These are phyloP conservation scores for Tamandua tetradactyla DNA, from an alignment of 2,797 vertebrate genomes.

Conservation along the genomic window DNA sequence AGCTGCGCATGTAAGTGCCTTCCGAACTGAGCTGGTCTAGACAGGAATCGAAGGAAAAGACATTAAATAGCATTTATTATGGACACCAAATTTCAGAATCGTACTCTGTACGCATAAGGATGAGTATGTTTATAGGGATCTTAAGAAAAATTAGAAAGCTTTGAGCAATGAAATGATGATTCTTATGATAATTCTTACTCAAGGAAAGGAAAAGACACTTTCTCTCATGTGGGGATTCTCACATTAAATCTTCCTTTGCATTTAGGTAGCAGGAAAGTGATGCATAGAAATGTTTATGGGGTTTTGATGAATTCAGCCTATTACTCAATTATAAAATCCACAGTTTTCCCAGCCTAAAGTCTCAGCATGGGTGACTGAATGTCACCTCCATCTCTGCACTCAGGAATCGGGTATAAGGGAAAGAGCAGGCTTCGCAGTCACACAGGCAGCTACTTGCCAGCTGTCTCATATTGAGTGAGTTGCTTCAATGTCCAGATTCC, in stretches of 20 bases:
- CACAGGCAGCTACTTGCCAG: background rate
- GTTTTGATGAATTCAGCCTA: background rate
- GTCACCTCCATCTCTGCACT: background rate
- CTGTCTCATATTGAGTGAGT: background rate
- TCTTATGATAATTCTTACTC: background rate
- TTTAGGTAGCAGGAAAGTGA: background rate
- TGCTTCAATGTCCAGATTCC: background rate
- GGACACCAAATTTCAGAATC: background rate
- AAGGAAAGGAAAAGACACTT: background rate
- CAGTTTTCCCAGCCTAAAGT: background rate
- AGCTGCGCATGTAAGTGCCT: background rate
- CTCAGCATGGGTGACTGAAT: background rate
- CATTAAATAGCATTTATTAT: background rate
- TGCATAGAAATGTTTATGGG: accelerated
- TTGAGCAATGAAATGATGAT: background rate
- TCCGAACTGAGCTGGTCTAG: background rate
- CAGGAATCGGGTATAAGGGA: too few relatives aligned
- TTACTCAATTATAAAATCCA: background rate
- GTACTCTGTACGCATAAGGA: background rate
- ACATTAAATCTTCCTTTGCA: background rate
- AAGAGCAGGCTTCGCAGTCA: background rate
- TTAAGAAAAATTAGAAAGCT: background rate
- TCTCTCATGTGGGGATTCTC: background rate
- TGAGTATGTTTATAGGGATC: background rate
- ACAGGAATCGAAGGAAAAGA: conserved; percentile 35